Evolutionary conservation across 1,140 invertebrate species (phyloP).

Genomic region (Psix sp.): DNA sequence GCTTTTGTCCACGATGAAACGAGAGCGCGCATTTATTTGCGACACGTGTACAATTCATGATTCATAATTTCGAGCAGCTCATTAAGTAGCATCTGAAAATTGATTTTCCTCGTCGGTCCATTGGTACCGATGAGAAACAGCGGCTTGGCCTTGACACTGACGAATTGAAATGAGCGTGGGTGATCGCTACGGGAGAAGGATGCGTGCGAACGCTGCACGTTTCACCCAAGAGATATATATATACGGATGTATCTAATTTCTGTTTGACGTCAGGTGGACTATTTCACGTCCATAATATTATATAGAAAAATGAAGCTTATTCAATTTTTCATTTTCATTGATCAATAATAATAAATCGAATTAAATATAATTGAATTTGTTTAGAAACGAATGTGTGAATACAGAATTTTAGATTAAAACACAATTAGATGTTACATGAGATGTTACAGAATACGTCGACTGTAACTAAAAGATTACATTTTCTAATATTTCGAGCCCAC

Average conservation of each 20-base stretch:
- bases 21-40: conserved; percentile 14
- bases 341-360: too few species aligned
- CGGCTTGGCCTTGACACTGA: conserved; percentile 69
- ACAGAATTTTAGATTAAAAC: too few species aligned
- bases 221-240: conserved; percentile 12
- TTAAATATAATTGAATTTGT: too few species aligned
- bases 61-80: conserved; percentile 34
- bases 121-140: conserved; percentile 66
- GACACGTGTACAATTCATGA: conserved; percentile 37
- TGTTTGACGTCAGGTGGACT: conserved; percentile 66
- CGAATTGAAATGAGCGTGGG: conserved; percentile 66
- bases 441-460: too few species aligned
- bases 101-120: conserved; percentile 43
- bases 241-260: conserved; percentile 50
- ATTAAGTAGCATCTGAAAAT: conserved; percentile 49
- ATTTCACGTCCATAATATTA: conserved; percentile 62
- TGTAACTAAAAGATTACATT: too few species aligned
- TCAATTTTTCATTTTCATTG: neutral
- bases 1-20: conserved; percentile 26
- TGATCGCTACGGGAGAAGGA: conserved; percentile 44
- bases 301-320: conserved; percentile 11
- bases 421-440: too few species aligned
- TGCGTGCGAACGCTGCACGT: conserved; percentile 53
- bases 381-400: too few species aligned
- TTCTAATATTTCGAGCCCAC: too few species aligned